These are phyloP conservation scores for Orthonyx spaldingii DNA, from an alignment of 2,113 vertebrate species.

Conservation along the genomic window DNA sequence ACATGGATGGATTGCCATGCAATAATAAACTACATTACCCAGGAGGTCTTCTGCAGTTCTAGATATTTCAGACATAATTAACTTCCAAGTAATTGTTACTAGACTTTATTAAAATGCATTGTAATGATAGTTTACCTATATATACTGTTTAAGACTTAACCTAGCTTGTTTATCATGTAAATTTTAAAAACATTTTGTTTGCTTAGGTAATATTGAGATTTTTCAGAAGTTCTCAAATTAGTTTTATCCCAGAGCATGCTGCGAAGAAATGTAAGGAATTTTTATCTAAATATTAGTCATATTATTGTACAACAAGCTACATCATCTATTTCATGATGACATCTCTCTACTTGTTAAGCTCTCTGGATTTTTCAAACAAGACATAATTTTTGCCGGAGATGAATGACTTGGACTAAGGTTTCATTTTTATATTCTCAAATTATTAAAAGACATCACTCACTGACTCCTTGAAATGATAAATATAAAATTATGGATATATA, in stretches of 20 bases:
- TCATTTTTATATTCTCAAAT: not conserved
- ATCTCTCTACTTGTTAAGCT: not conserved
- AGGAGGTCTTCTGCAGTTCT: not conserved
- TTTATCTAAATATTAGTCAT: not conserved
- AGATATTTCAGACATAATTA: not conserved
- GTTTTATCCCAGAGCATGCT: not conserved
- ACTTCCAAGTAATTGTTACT: not conserved
- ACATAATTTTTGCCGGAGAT: not conserved
- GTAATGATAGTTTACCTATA: not conserved
- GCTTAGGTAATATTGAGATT: not conserved
- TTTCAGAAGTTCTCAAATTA: not conserved
- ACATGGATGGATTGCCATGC: not conserved
- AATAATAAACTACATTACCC: not conserved
- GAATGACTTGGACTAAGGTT: not conserved
- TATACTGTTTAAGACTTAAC: not conserved
- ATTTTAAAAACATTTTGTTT: not conserved
- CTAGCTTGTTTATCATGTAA: not conserved
- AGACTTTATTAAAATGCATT: not conserved
- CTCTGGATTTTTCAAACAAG: not conserved
- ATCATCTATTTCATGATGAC: not conserved
- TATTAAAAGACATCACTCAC: not conserved
- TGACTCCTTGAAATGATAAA: constrained; percentile 53
- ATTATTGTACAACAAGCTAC: not conserved
- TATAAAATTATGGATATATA: constrained; percentile 56
- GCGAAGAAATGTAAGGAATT: not conserved